phyloP scores from a whole-genome alignment of 53 echinoderm and acorn worm genomes.

The Stichopus horrens region DNA sequence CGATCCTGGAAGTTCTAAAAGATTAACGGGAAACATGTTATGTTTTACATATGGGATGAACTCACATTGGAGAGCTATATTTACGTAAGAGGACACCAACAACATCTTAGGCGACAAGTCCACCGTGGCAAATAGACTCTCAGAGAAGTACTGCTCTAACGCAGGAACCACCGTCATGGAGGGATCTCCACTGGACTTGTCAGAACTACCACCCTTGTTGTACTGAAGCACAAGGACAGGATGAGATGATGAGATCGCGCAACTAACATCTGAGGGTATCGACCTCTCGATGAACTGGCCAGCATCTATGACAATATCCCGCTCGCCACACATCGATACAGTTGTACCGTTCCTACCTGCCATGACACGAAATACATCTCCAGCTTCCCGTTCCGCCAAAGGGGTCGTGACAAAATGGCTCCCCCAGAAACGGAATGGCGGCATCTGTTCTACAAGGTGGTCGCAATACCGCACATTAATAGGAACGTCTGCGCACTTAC shows the following conservation, averaged over 20 bases:
- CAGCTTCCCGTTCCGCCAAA: constrained; percentile 61
- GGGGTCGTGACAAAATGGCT: constrained; percentile 81
- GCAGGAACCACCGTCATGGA: constrained; percentile 95
- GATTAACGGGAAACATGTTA: constrained; percentile 73
- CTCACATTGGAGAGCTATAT: constrained; percentile 78
- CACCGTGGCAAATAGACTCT: constrained; percentile 52
- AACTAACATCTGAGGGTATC: constrained; percentile 62
- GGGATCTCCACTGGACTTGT: constrained; percentile 76
- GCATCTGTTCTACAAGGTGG: constrained; percentile 83
- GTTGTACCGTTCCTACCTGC: constrained; percentile 67
- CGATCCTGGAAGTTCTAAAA: constrained; percentile 55
- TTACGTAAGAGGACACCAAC: constrained; percentile 49
- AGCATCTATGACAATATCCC: constrained; percentile 54
- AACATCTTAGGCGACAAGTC: constrained; percentile 14
- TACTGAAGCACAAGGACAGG: constrained; percentile 88
- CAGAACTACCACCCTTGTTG: constrained; percentile 77
- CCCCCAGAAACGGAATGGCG: constrained; percentile 86
- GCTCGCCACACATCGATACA: constrained; percentile 45
- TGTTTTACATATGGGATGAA: constrained; percentile 68
- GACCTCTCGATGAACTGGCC: constrained; percentile 74
- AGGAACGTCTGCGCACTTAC: constrained; percentile 89
- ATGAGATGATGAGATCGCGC: constrained; percentile 62
- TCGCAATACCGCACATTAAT: constrained; percentile 65
- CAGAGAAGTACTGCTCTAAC: constrained; percentile 71
- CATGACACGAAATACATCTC: constrained; percentile 85